Conservation (phyloP, 2,888 invertebrate species). For the Phyllotreta cruciferae region DNA sequence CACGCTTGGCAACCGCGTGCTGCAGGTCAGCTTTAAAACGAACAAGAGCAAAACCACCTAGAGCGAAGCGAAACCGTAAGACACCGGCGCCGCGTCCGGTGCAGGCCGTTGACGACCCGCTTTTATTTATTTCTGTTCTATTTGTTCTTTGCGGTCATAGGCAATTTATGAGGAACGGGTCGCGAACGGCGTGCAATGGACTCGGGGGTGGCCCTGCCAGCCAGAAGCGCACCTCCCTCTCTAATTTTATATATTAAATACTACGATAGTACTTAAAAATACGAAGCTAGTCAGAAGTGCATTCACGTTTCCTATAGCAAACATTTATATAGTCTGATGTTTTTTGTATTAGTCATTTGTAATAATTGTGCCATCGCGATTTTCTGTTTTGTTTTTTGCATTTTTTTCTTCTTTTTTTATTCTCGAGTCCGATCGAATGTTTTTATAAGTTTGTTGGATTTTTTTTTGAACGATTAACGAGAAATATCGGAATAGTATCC, state of each 20-base stretch:
- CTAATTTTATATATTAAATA: constrained; percentile 43
- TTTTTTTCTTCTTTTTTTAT: constrained; percentile 5
- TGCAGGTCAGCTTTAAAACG: constrained; percentile 98
- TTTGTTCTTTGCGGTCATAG: constrained; percentile 36
- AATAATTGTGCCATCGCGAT: constrained; percentile 55
- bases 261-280: constrained; percentile 56
- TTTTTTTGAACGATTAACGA: neutral
- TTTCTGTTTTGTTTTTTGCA: constrained; percentile 31
- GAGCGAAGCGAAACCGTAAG: constrained; percentile 55
- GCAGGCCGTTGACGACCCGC: constrained; percentile 32
- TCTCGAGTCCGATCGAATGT: no score
- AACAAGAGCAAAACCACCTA: constrained; percentile 81
- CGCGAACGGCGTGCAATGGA: constrained; percentile 42
- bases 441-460: no score
- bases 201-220: constrained; percentile 44
- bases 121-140: constrained; percentile 43
- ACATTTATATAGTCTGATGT: constrained; percentile 54
- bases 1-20: constrained; percentile 91
- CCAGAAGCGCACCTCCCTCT: constrained; percentile 46
- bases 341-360: constrained; percentile 49
- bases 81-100: constrained; percentile 46
- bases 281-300: constrained; percentile 62
- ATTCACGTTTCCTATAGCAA: constrained; percentile 60
- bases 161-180: constrained; percentile 40
- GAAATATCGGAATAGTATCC: constrained; percentile 25